Evolutionary conservation across 2,797 vertebrate genomes (phyloP), one percentile per base, ranked within the genome.

Genomic region (Lacerta agilis): DNA sequence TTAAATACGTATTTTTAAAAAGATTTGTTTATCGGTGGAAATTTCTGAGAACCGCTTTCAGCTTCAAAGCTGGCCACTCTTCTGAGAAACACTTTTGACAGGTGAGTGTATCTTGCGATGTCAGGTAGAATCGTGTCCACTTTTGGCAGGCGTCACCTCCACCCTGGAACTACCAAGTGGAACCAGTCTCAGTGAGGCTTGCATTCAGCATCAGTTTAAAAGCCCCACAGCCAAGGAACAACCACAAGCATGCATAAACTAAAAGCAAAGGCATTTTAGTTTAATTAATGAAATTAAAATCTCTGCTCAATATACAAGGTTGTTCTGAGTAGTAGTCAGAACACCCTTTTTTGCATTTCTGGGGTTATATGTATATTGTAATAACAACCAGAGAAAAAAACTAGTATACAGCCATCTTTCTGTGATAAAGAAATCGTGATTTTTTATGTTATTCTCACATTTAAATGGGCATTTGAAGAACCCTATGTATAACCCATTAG

Each of bases 401-500:
- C 10, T 6, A 49, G 1, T 69, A 81, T 71, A 71, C 49, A 36
- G 3, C 8, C 20, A 36, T 27, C 25, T 64, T 36, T 76, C 33
- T 15, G 3, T 55, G 49, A 64, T 4, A 85, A 3, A 88, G 83
- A 72, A 90, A 91, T 8, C 55, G 33, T 83, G 83, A 93, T 85
- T 90, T 94, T 94, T 88, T 91, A 91, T 91, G 89, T 58, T 67
- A 45, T 79, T 73, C 89, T 92, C 83, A 69, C 43, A 88, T 93
- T 87, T 85, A 76, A 76, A 76, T 66, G 33, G 71, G 49, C 41
- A 75, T 58, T 55, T 33, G 67, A 64, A 33, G n/a, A 73, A 11
- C 20, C 7, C 64, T 73, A 23, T 83, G 23, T 20, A 73, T 7
- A 83, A 25, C 4, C 18, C 33, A 84, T n/a, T 33, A 84, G 66